phyloP scores from a whole-genome alignment of 2,113 vertebrate species.

The Ahaetulla prasina region DNA sequence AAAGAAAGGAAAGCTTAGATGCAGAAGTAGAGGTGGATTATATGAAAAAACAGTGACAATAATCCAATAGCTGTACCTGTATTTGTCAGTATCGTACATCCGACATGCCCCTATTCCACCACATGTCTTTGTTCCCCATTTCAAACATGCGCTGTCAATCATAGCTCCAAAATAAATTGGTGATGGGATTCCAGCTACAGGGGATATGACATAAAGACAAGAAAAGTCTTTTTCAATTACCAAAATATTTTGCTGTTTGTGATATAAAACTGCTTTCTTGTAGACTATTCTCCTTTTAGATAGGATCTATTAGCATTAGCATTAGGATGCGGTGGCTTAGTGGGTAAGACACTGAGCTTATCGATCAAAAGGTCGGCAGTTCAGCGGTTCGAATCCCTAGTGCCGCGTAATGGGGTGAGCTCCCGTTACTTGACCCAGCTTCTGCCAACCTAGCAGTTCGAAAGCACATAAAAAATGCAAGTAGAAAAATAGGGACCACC shows the following conservation, averaged over 20 bases:
- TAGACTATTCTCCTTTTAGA: background rate
- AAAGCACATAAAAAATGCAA: no score
- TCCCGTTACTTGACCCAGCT: no score
- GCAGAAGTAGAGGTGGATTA: background rate
- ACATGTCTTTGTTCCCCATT: slow-evolving; percentile 83
- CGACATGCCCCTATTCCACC: slow-evolving; percentile 81
- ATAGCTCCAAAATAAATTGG: slow-evolving; percentile 91
- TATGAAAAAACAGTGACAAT: background rate
- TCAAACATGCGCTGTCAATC: slow-evolving; percentile 88
- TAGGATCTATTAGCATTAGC: background rate
- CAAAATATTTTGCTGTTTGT: background rate
- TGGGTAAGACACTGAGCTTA: no score
- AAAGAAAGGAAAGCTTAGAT: background rate
- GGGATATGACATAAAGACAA: background rate
- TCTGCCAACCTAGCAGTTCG: no score
- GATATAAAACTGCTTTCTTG: background rate
- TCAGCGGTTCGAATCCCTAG: no score
- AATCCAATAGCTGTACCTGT: slow-evolving; percentile 69
- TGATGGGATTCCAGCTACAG: slow-evolving; percentile 88
- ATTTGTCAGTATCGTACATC: slow-evolving; percentile 75
- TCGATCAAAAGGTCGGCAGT: no score
- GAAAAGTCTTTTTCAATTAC: background rate
- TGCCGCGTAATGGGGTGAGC: no score
- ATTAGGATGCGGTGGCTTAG: no score
- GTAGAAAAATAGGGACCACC: no score